Evolutionary conservation across 2,113 vertebrate genomes (phyloP), one percentile per base, ranked within the genome.

Genomic region (Rhinogobius similis): DNA sequence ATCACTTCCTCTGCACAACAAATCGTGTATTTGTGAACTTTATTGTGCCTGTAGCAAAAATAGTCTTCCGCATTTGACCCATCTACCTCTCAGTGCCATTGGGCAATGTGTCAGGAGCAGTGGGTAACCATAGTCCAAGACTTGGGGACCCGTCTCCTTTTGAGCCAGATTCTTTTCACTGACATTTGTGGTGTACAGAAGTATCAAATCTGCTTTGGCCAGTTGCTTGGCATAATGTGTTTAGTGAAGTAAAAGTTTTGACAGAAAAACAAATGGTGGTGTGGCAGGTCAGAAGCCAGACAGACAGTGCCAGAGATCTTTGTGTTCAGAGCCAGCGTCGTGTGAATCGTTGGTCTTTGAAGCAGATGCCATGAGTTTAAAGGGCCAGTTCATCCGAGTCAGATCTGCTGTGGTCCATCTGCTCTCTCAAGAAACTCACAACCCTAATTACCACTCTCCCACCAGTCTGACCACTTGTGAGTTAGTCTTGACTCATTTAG

Each of bases 321-420:
- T 79, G 53, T 46, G 44, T 70, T 16, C 24, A 62, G 65, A 68
- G 48, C 70, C 1, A 76, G 63, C 75, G 76, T 75, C 71, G 79
- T 82, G 75, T 56, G 32, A 82, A 64, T 27, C 64, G 68, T 78
- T 74, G 63, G 78, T 72, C 76, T 81, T 76, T 82, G 82, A 85
- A 87, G 73, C 81, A 85, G 82, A 87, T 84, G 84, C 82, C 81
- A 84, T 67, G 81, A 78, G 86, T 83, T 82, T 69, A 84, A 86
- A 85, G 77, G 72, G 71, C 82, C 79, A 78, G 77, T 76, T 75
- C 78, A 72, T 75, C 36, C 21, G 72, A 87, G 77, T 87, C 79
- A 76, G 70, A 82, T 78, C 82, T 77, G 58, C 67, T 83, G 64
- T 70, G 68, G 77, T 82, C 86, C 84, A 85, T 86, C 88, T 89